Base-by-base conservation (phyloP, 2,888 invertebrate genomes). In the Spilosoma lubricipeda region DNA sequence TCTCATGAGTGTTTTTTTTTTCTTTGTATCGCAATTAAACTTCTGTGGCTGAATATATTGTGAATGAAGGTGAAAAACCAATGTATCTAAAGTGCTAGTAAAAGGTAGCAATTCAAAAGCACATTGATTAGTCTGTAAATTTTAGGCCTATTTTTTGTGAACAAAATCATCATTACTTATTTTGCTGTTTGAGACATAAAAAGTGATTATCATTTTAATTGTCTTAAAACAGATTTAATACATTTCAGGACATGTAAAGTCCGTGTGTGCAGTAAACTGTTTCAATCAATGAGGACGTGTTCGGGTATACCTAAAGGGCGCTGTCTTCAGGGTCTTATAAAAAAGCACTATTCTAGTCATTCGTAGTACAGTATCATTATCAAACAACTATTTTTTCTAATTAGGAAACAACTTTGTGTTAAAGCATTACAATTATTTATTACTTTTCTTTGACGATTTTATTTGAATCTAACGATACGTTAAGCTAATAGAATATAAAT, bases 1-100 rank as follows among this genome's bases (percentile, higher is more conserved):
- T 79, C 82, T 64, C 30, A 4, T 33, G 11, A 13, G 20, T 65
- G 30, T 9, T 23, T 63, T 36, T 36, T n/a, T 20, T 33, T 3
- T 23, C 1, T 66, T 39, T 66, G 20, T 33, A 20, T 64, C 7
- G 8, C 15, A 23, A 20, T 36, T 13, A 18, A 5, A 30, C 1
- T 59, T 63, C 3, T 27, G 7, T 30, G 0, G 7, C 15, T n/a
- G 3, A 30, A 30, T 18, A 30, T 63, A 5, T 63, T 63, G 5
- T 59, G 1, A 27, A 59, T 59, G 13, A 59, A 27, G 15, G 4
- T 30, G 30, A 63, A 0, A 30, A 30, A 63, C 15, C 30, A 63
- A 63, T 15, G 7, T 63, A 13, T 63, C 23, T 56, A n/a, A 8
- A 56, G 9, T 8, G 1, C 9, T 3, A 56, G 11, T 56, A n/a